These are phyloP conservation scores for Belgica antarctica DNA, from an alignment of 2,888 invertebrate species.

Conservation along the genomic window DNA sequence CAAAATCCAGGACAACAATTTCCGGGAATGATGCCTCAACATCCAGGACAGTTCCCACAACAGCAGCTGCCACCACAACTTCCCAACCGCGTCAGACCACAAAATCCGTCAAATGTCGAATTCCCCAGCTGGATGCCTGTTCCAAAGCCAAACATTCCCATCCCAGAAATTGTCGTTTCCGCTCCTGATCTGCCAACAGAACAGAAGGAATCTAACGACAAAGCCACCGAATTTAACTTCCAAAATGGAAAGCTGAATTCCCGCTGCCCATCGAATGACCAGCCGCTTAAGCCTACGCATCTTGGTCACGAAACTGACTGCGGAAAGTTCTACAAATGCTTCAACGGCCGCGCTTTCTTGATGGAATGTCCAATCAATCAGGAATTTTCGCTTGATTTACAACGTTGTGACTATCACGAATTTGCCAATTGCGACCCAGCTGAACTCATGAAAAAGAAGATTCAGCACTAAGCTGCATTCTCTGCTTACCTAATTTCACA, in stretches of 20 bases:
- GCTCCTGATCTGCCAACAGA: background rate
- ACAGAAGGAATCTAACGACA: background rate
- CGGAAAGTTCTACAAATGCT: slow-evolving; percentile 25
- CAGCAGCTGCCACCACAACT: background rate
- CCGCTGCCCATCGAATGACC: background rate
- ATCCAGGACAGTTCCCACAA: background rate
- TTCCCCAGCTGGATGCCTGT: slow-evolving; percentile 17
- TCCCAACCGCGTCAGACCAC: too few relatives aligned
- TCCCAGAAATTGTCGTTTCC: background rate
- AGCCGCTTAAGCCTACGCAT: background rate
- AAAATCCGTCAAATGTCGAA: background rate
- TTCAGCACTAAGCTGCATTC: background rate
- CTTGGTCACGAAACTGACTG: slow-evolving; percentile 16
- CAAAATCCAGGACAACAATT: background rate
- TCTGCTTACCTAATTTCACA: background rate
- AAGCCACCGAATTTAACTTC: background rate
- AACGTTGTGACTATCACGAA: slow-evolving; percentile 16
- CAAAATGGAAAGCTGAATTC: background rate
- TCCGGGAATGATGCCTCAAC: background rate
- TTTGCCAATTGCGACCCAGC: slow-evolving; percentile 9
- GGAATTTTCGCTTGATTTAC: background rate
- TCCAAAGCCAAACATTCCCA: background rate
- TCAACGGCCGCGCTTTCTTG: slow-evolving; percentile 10
- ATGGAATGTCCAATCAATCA: slow-evolving; percentile 16
- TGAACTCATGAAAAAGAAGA: slow-evolving; percentile 5